Evolutionary conservation across 1,140 invertebrate genomes (phyloP).

Genomic region (Trinorchestia longiramus): DNA sequence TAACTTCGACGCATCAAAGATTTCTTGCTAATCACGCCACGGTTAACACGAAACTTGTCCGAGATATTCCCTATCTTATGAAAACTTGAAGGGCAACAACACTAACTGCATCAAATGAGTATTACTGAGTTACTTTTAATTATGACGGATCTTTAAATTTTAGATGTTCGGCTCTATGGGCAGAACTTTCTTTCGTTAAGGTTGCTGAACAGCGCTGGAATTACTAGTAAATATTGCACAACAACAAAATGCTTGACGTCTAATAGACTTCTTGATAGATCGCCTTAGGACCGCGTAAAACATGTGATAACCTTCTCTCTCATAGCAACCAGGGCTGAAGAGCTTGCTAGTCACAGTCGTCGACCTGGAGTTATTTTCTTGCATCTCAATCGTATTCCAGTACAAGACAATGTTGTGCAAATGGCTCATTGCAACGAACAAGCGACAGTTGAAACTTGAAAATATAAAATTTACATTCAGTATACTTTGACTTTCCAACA

Average conservation of each 20-base stretch:
- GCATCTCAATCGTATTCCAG: too few species aligned
- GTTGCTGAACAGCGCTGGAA: background rate
- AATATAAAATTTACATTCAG: too few species aligned
- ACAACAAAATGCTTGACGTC: background rate
- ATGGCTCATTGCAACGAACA: too few species aligned
- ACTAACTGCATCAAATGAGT: background rate
- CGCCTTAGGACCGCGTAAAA: background rate
- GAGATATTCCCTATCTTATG: background rate
- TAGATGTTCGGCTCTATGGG: background rate
- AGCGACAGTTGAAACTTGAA: too few species aligned
- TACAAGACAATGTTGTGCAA: too few species aligned
- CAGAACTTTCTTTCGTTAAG: background rate
- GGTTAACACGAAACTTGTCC: background rate
- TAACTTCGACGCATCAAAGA: background rate
- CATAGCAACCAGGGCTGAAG: too few species aligned
- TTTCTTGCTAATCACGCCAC: background rate
- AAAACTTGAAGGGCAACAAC: background rate
- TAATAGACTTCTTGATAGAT: background rate
- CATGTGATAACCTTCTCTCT: too few species aligned
- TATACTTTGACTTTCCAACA: too few species aligned
- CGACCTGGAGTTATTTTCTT: too few species aligned
- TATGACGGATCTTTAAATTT: background rate
- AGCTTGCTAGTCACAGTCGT: too few species aligned
- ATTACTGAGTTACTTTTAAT: background rate
- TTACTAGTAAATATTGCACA: background rate